Conservation (phyloP, 2,797 vertebrate species). For the Lagocephalus sceleratus region DNA sequence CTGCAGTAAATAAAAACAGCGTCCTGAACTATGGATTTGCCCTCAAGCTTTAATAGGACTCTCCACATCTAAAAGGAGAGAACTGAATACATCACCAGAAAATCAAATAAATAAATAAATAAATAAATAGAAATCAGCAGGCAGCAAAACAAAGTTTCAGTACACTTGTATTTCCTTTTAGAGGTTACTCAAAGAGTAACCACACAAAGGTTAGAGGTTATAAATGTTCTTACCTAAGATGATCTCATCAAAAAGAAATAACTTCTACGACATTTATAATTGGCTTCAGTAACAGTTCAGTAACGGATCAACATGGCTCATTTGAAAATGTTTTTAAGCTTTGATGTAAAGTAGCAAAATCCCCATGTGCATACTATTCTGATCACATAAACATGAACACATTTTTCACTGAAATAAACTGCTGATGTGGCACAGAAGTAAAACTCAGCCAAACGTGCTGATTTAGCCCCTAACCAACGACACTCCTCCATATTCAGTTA, state of each 20-base stretch:
- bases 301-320: conserved; percentile 1
- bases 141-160: background rate
- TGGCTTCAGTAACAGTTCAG: background rate
- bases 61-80: conserved; percentile 4
- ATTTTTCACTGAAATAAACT: conserved; percentile 37
- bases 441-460: conserved; percentile 58
- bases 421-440: conserved; percentile 64
- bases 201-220: no score
- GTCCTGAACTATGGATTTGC: conserved; percentile 44
- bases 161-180: conserved; percentile 2
- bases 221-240: no score
- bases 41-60: conserved; percentile 23
- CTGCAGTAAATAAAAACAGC: conserved; percentile 36
- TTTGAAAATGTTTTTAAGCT: conserved; percentile 5
- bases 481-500: conserved; percentile 70
- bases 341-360: conserved; percentile 12
- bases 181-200: no score
- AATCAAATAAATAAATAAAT: no score
- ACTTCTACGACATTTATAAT: no score
- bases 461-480: conserved; percentile 63
- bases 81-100: conserved; percentile 14
- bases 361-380: conserved; percentile 8
- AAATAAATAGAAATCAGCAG: conserved; percentile 4
- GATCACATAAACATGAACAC: conserved; percentile 28
- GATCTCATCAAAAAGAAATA: no score